A percentile compares a stretch with the other conserved stretches of the same genome.
Conservation (phyloP, 1,140 invertebrate genomes). For the Zaprionus nigranus region DNA sequence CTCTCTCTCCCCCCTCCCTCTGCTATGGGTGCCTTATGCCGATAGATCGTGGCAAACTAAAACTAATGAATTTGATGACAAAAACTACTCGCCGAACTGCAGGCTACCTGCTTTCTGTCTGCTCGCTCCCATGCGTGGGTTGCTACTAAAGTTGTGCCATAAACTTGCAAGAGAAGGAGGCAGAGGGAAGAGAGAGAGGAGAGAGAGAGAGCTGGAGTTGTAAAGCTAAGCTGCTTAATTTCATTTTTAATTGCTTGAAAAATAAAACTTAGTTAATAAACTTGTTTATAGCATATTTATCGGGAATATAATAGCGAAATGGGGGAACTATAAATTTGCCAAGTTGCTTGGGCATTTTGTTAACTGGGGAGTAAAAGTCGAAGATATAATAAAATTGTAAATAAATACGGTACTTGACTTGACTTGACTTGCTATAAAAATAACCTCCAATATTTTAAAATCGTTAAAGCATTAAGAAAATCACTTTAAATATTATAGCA, state of each 20-base stretch:
- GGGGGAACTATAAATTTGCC: background rate
- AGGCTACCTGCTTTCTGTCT: slow-evolving; percentile 53
- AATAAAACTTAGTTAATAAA: slow-evolving; percentile 3
- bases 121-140: background rate
- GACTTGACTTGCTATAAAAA: no score
- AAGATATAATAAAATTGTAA: no score
- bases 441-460: no score
- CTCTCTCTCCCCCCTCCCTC: background rate
- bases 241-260: slow-evolving; percentile 3
- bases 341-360: background rate
- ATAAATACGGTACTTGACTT: no score
- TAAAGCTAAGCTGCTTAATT: background rate
- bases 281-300: background rate
- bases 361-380: no score
- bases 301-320: background rate
- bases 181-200: no score
- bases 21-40: background rate
- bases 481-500: no score
- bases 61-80: slow-evolving; percentile 80
- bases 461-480: no score
- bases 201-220: background rate
- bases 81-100: slow-evolving; percentile 65
- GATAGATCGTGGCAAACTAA: slow-evolving; percentile 35
- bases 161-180: background rate
- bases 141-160: slow-evolving; percentile 8